These are phyloP conservation scores for Morbakka virulenta DNA, from an alignment of 30 jellyfish, hydroid and myxozoan genomes.

Conservation along the genomic window DNA sequence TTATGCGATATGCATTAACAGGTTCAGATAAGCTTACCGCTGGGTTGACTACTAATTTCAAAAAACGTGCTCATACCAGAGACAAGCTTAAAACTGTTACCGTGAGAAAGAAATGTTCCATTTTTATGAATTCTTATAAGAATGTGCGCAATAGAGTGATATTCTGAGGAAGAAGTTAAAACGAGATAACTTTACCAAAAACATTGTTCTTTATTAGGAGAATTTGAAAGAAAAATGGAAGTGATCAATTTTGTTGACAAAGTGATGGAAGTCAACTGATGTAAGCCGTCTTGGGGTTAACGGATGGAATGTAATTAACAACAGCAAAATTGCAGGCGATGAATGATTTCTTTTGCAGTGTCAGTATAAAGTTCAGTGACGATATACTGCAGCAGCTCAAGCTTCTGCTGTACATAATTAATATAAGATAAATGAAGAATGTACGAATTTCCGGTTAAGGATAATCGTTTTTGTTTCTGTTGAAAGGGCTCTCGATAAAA, in stretches of 20 bases:
- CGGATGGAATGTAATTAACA: background rate
- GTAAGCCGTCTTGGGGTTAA: background rate
- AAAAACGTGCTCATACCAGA: conserved; percentile 19
- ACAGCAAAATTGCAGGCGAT: conserved; percentile 9
- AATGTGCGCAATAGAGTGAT: conserved; percentile 20
- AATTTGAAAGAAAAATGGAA: conserved; percentile 37
- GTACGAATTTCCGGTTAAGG: too few relatives aligned
- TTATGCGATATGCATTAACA: too few relatives aligned
- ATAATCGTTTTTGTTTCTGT: too few relatives aligned
- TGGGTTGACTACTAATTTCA: conserved; percentile 36
- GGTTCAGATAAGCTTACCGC: conserved; percentile 34
- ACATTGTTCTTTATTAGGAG: conserved; percentile 12
- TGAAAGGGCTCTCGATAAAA: too few relatives aligned
- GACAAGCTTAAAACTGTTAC: conserved; percentile 21
- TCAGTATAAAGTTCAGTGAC: conserved; percentile 18
- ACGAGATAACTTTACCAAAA: conserved; percentile 29
- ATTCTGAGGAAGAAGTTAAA: conserved; percentile 14
- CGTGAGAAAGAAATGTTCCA: conserved; percentile 8
- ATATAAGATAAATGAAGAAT: too few relatives aligned
- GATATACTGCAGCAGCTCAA: conserved; percentile 37
- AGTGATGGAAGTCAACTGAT: background rate
- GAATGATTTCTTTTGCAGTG: conserved; percentile 37
- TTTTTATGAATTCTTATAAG: conserved; percentile 10
- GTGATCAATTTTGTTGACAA: conserved; percentile 3
- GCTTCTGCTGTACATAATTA: conserved; percentile 30